These are phyloP conservation scores for Xestia xanthographa DNA, from an alignment of 2,888 invertebrate genomes.

Conservation along the genomic window DNA sequence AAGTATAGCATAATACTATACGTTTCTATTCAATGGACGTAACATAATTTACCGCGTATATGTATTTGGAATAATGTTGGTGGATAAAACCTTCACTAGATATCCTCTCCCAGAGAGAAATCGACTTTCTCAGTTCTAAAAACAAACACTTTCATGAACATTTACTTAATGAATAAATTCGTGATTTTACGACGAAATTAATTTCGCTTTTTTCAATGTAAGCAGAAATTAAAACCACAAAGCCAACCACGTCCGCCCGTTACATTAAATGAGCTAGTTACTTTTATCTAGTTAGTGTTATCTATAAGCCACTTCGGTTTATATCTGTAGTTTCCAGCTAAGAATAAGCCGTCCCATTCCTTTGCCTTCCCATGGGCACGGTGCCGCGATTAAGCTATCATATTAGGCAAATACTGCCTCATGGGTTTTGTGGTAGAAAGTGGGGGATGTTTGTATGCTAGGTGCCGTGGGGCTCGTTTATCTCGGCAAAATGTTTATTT, in stretches of 20 bases:
- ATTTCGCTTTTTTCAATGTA: slow-evolving; percentile 48
- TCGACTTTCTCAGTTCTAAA: not conserved
- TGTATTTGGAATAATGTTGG: not conserved
- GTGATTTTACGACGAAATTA: not conserved
- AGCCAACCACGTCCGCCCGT: slow-evolving; percentile 56
- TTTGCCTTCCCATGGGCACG: slow-evolving; percentile 9
- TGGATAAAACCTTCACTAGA: too few species aligned
- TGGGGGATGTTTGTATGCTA: not conserved
- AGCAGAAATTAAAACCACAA: slow-evolving; percentile 68
- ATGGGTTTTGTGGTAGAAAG: not conserved
- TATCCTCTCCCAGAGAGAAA: not conserved
- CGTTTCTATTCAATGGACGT: not conserved
- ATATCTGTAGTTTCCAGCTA: slow-evolving; percentile 41
- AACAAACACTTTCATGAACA: not conserved
- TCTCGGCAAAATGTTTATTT: not conserved
- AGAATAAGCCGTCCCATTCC: slow-evolving; percentile 39
- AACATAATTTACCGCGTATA: not conserved
- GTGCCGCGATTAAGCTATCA: slow-evolving; percentile 20
- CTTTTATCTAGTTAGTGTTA: slow-evolving; percentile 50
- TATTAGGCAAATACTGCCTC: slow-evolving; percentile 23
- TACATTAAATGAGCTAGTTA: slow-evolving; percentile 63
- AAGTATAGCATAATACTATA: too few species aligned
- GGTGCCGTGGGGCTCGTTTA: not conserved
- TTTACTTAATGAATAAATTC: not conserved
- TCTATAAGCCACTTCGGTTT: slow-evolving; percentile 56